Conservation (phyloP, 2,797 vertebrate species). For the Pyrocephalus nanus region DNA sequence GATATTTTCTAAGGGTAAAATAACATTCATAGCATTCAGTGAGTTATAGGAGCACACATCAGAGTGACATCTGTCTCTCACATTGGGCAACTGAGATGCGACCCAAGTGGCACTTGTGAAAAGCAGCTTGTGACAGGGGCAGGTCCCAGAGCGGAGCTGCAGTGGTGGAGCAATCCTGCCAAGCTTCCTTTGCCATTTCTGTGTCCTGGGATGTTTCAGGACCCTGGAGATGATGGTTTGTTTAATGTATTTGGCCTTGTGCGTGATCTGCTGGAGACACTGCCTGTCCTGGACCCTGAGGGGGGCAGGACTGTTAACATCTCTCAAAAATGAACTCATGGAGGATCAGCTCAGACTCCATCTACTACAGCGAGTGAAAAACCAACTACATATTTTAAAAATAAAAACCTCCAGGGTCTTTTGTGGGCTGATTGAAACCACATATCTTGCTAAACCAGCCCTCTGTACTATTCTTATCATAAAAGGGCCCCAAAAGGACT, state of each 20-base stretch:
- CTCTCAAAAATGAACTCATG: background rate
- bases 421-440: background rate
- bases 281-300: background rate
- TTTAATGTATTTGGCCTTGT: background rate
- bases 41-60: background rate
- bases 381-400: background rate
- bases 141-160: background rate
- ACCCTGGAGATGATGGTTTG: background rate
- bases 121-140: background rate
- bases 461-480: background rate
- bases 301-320: background rate
- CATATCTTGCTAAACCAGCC: background rate
- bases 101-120: background rate
- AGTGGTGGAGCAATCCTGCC: background rate
- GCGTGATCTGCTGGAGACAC: background rate
- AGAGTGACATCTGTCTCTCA: background rate
- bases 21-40: background rate
- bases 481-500: background rate
- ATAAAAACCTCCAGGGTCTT: background rate
- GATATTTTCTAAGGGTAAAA: background rate
- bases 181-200: rapidly evolving
- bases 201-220: background rate
- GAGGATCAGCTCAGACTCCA: background rate
- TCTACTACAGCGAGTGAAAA: background rate
- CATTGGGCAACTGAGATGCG: background rate